These are phyloP conservation scores for Plebejus anna DNA, from an alignment of 2,888 invertebrate genomes.

Conservation along the genomic window DNA sequence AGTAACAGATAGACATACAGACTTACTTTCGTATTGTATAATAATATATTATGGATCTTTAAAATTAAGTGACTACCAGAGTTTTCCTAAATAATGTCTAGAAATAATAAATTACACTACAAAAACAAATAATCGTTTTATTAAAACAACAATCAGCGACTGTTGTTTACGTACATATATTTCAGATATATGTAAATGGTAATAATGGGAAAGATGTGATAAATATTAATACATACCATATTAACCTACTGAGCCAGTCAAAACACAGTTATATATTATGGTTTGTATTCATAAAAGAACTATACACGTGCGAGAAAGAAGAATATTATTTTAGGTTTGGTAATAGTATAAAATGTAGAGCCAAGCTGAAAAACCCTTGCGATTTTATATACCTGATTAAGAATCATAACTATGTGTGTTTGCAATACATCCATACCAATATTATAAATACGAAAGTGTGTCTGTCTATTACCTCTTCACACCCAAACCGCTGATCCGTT, in stretches of 20 bases:
- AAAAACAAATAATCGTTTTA: not conserved
- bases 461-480: too few species aligned
- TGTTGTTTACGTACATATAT: not conserved
- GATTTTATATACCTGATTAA: too few species aligned
- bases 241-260: not conserved
- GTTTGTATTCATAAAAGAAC: not conserved
- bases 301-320: not conserved
- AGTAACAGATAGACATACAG: too few species aligned
- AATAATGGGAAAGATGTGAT: not conserved
- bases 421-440: too few species aligned
- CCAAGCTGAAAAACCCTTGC: too few species aligned
- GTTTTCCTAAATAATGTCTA: not conserved
- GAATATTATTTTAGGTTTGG: too few species aligned
- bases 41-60: not conserved
- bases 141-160: not conserved
- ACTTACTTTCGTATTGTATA: too few species aligned
- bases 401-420: too few species aligned
- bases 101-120: not conserved
- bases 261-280: not conserved
- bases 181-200: not conserved
- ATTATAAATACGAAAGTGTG: too few species aligned
- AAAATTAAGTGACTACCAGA: not conserved
- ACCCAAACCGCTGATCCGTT: too few species aligned
- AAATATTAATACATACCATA: slow-evolving; percentile 12
- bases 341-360: too few species aligned